These are phyloP conservation scores for Hymenochirus boettgeri DNA, from an alignment of 2,113 vertebrate species.

Conservation along the genomic window DNA sequence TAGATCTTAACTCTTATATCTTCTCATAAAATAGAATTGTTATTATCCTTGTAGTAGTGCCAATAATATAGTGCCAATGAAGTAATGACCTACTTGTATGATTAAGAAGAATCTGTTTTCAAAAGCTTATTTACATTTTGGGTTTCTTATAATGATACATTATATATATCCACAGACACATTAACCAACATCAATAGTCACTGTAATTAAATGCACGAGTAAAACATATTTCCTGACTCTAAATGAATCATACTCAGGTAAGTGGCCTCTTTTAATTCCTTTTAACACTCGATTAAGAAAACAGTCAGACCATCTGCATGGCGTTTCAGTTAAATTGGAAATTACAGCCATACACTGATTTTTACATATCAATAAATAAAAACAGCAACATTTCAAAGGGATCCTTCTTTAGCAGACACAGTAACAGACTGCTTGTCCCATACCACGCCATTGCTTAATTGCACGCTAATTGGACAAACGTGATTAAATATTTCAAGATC, in stretches of 20 bases:
- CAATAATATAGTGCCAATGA: too few relatives aligned
- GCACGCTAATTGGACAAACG: conserved; percentile 98
- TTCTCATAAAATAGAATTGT: too few relatives aligned
- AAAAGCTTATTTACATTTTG: conserved; percentile 9
- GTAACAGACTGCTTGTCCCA: conserved; percentile 85
- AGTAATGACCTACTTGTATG: too few relatives aligned
- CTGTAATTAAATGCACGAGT: conserved; percentile 73
- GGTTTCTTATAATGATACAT: conserved; percentile 6
- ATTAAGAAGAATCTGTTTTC: too few relatives aligned
- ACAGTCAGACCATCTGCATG: conserved; percentile 80
- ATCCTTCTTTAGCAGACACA: conserved; percentile 78
- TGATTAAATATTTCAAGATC: conserved; percentile 99
- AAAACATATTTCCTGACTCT: conserved; percentile 70
- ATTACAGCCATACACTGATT: conserved; percentile 81
- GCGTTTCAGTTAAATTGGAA: conserved; percentile 81
- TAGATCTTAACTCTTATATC: too few relatives aligned
- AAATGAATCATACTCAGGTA: conserved; percentile 81
- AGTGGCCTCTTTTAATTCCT: conserved; percentile 71
- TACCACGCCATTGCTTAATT: conserved; percentile 96
- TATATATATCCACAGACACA: conserved; percentile 3
- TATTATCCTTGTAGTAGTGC: too few relatives aligned
- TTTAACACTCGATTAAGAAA: conserved; percentile 82
- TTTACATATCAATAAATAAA: conserved; percentile 85
- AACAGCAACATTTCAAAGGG: conserved; percentile 79
- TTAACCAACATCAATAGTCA: conserved; percentile 30